Evolutionary conservation across 2,113 vertebrate species (phyloP), one percentile per base, ranked within the genome.

Genomic region (Antigone vipio): DNA sequence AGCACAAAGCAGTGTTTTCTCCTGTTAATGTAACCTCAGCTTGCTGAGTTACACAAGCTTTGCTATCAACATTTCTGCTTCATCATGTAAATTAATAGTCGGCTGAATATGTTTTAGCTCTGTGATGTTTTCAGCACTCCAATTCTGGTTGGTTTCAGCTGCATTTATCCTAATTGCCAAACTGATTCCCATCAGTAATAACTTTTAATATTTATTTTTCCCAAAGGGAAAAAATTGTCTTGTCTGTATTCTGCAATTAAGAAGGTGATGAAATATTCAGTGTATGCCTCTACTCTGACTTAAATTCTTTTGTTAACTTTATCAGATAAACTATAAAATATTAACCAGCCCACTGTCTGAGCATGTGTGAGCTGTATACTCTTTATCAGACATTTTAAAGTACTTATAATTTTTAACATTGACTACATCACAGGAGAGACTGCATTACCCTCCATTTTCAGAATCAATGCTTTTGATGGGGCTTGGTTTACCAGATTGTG

Each of bases 291-390:
- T 73, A 93, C 93, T 96, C 95, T 71, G 92, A 95, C 94, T 98
- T 96, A 96, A 98, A 98, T 98, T 98, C 95, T 98, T 98, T 98
- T 98, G 97, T 98, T 98, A 98, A 98, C 97, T 98, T 98, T 98
- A 98, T 98, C 97, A 97, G 97, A 98, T 98, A 97, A 98, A 96
- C 88, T 84, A 97, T 97, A 97, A 98, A 98, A 98, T 98, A 98
- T 98, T 98, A 98, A 98, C 95, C 88, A 97, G 45, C 78, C 92
- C 67, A 30, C 94, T 96, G 85, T 89, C 94, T 90, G 95, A 98
- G 97, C 96, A 94, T 97, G 96, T 97, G 96, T 69, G 87, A 96
- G 95, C 88, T 94, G 92, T 95, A 95, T 96, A 94, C 84, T 97
- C 88, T 97, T 98, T 95, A 97, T 97, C 95, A 95, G 93, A 71